Evolutionary conservation across 2,888 invertebrate genomes (phyloP).

Genomic region (Drosophila bunnanda): DNA sequence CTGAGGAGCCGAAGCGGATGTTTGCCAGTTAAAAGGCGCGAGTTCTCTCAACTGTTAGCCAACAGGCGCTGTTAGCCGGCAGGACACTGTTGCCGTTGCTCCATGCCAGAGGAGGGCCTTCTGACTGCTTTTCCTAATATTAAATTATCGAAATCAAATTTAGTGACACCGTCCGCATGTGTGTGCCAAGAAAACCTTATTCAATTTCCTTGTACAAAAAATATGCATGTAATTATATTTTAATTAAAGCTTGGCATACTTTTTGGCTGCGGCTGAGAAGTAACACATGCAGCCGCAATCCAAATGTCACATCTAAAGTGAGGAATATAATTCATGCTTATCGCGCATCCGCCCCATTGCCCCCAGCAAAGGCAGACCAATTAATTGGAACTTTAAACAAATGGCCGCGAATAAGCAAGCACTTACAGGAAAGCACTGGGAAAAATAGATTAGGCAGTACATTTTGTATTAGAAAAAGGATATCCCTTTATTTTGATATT

Average conservation of each 20-base stretch:
- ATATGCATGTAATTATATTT: constrained; percentile 17
- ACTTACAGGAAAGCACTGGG: constrained; percentile 10
- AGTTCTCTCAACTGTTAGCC: constrained; percentile 31
- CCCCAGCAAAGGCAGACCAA: constrained; percentile 38
- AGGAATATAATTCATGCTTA: constrained; percentile 33
- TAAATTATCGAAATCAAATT: constrained; percentile 41
- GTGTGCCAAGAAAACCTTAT: constrained; percentile 21
- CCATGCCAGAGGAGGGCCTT: not conserved
- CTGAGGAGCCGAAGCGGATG: constrained; percentile 27
- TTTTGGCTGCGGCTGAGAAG: constrained; percentile 11
- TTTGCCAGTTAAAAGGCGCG: constrained; percentile 13
- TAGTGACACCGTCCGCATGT: constrained; percentile 16
- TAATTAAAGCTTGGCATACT: constrained; percentile 33
- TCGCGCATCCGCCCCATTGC: constrained; percentile 32
- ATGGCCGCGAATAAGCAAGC: constrained; percentile 49
- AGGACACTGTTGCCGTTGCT: constrained; percentile 13
- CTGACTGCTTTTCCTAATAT: constrained; percentile 25
- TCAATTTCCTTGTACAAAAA: constrained; percentile 9
- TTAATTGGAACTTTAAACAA: constrained; percentile 53
- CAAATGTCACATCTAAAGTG: constrained; percentile 22
- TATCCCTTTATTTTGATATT: no score
- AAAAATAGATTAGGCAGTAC: not conserved
- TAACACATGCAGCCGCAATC: constrained; percentile 20
- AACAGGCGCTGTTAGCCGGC: constrained; percentile 21
- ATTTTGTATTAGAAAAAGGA: no score